phyloP scores from a whole-genome alignment of 2,888 invertebrate genomes.

The Acleris cristana region DNA sequence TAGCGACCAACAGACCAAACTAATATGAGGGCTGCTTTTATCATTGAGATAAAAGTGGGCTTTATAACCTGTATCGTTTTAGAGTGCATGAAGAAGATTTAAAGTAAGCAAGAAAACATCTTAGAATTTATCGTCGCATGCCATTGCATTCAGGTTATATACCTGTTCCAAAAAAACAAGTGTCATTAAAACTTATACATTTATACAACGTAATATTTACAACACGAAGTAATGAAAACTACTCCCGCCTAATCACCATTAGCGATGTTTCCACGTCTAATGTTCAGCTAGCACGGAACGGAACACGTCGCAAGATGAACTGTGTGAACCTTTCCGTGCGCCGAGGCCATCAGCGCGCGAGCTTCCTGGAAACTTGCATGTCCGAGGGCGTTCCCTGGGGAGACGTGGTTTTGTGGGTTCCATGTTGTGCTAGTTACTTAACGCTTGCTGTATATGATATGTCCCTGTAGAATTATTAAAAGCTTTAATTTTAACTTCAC shows the following conservation, averaged over 20 bases:
- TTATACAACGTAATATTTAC: not conserved
- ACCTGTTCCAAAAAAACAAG: too few relatives aligned
- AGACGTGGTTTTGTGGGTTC: not conserved
- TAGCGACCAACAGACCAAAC: too few relatives aligned
- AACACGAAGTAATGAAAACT: conserved; percentile 1
- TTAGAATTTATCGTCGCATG: too few relatives aligned
- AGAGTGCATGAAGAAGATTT: not conserved
- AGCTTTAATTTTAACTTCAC: too few relatives aligned
- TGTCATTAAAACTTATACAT: too few relatives aligned
- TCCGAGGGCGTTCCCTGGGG: conserved; percentile 26
- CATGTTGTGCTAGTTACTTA: not conserved
- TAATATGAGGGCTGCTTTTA: too few relatives aligned
- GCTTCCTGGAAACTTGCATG: conserved; percentile 19
- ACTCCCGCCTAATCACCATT: conserved; percentile 15
- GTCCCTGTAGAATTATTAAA: not conserved
- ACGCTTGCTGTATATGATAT: not conserved
- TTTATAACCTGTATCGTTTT: not conserved
- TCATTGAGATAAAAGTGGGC: too few relatives aligned
- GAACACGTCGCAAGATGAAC: conserved; percentile 14
- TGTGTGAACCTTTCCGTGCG: conserved; percentile 28
- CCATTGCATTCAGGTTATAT: too few relatives aligned
- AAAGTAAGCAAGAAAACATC: too few relatives aligned
- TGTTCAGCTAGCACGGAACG: conserved; percentile 20
- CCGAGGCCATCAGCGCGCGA: conserved; percentile 11
- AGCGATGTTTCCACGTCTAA: conserved; percentile 21